These are phyloP conservation scores for Dendrolimus punctatus DNA, from an alignment of 1,140 invertebrate genomes.

Conservation along the genomic window DNA sequence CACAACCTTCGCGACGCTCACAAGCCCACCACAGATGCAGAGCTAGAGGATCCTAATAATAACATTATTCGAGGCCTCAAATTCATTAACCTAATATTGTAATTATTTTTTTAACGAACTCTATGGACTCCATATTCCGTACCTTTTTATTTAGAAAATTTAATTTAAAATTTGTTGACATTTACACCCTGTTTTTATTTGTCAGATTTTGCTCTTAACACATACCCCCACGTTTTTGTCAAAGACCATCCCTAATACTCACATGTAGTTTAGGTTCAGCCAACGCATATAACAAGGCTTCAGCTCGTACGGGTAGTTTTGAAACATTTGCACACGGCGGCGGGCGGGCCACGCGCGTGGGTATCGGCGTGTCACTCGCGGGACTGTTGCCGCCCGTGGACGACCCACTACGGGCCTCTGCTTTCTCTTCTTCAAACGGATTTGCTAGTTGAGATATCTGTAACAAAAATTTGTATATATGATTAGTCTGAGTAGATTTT, in stretches of 20 bases:
- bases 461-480: conserved; percentile 3
- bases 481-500: too few relatives aligned
- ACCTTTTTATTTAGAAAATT: too few relatives aligned
- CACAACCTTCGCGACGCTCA: conserved; percentile 81
- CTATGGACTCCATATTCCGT: too few relatives aligned
- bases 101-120: too few relatives aligned
- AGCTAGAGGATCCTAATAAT: conserved; percentile 79
- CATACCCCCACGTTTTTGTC: too few relatives aligned
- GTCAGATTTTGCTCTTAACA: too few relatives aligned
- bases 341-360: conserved; percentile 31
- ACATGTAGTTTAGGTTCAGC: conserved; percentile 78
- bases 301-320: conserved; percentile 30
- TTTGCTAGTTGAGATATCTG: conserved; percentile 85
- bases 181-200: too few relatives aligned
- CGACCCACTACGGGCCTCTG: conserved; percentile 88
- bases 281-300: conserved; percentile 74
- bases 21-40: conserved; percentile 84
- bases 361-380: conserved; percentile 74
- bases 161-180: too few relatives aligned
- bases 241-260: conserved; percentile 23
- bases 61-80: background rate
- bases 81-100: too few relatives aligned
- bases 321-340: conserved; percentile 23
- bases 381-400: conserved; percentile 88
- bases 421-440: conserved; percentile 95